phyloP scores from a whole-genome alignment of 2,113 vertebrate genomes.

The Oreocharis arfaki region DNA sequence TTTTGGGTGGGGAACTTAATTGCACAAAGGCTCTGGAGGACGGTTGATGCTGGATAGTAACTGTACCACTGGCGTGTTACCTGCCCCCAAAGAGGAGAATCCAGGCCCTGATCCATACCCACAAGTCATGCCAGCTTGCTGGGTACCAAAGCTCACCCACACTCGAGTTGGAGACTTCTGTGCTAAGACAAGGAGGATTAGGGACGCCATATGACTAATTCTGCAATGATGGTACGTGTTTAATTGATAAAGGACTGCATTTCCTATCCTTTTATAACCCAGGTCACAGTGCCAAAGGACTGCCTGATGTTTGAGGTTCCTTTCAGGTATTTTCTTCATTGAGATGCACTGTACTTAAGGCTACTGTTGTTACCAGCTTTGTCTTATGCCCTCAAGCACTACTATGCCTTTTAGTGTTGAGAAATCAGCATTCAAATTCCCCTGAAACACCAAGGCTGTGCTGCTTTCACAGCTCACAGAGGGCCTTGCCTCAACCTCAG shows the following conservation, averaged over 20 bases:
- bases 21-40: neutral
- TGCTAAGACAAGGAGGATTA: neutral
- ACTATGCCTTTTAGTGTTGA: neutral
- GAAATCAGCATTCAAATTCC: neutral
- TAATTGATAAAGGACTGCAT: neutral
- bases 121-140: neutral
- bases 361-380: neutral
- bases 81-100: neutral
- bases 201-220: neutral
- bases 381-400: neutral
- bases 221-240: neutral
- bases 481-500: neutral
- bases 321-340: neutral
- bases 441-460: neutral
- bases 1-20: neutral
- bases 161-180: neutral
- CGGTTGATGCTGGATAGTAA: fast-evolving
- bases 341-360: neutral
- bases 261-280: neutral
- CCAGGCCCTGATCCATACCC: neutral
- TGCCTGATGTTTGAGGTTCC: neutral
- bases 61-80: neutral
- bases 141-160: neutral
- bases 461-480: neutral
- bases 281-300: neutral